Conservation (phyloP, 1,140 invertebrate genomes). For the Teleopsis dalmanni region DNA sequence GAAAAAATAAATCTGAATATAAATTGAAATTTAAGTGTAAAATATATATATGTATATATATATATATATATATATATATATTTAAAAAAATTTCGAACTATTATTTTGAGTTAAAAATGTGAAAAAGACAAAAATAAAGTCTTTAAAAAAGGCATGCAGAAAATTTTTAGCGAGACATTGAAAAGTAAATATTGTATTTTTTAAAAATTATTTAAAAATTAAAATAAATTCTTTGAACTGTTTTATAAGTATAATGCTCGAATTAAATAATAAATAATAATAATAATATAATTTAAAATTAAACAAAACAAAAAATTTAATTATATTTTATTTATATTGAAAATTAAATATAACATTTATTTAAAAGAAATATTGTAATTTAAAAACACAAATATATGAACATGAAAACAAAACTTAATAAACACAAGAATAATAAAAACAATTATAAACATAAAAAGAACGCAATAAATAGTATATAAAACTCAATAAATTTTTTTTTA, state of each 20-base stretch:
- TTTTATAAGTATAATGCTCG: background rate
- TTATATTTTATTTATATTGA: background rate
- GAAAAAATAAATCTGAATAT: too few species aligned
- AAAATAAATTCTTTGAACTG: background rate
- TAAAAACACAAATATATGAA: background rate
- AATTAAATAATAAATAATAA: background rate
- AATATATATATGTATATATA: too few species aligned
- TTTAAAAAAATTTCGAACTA: too few species aligned
- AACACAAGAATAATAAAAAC: background rate
- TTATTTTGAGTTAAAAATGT: too few species aligned
- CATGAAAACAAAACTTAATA: background rate
- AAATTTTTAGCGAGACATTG: constrained; percentile 5
- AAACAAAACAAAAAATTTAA: background rate
- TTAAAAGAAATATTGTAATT: background rate
- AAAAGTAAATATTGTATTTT: background rate
- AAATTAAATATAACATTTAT: background rate
- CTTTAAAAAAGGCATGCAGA: constrained; percentile 9
- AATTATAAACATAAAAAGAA: background rate
- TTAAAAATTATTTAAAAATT: constrained; percentile 1
- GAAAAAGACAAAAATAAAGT: too few species aligned
- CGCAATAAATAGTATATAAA: background rate
- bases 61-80: too few species aligned
- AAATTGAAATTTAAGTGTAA: too few species aligned
- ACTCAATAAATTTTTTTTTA: background rate
- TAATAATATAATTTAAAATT: background rate